Percentiles rank a stretch among this genome's conserved stretches.
Evolutionary conservation across 2,113 vertebrate species (phyloP).

Genomic region (Gnathonemus longibarbis): DNA sequence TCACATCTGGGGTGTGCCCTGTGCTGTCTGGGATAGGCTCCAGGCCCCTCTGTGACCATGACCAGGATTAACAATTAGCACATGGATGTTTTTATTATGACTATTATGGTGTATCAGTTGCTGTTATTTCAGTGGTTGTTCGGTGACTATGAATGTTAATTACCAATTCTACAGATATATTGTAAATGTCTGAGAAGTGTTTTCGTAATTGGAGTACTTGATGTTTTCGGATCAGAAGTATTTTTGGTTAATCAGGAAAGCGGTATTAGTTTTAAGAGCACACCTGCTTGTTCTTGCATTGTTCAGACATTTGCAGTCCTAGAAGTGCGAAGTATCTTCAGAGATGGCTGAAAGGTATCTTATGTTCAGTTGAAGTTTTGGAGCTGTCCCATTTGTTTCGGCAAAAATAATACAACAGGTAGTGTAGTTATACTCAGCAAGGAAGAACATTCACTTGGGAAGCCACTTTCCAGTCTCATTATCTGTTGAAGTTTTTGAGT

Average conservation of each 20-base stretch:
- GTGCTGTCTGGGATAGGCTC: not conserved
- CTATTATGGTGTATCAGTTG: not conserved
- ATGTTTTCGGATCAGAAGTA: not conserved
- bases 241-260: not conserved
- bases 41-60: not conserved
- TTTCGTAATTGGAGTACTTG: not conserved
- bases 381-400: not conserved
- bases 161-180: not conserved
- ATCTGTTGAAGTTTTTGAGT: not conserved
- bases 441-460: not conserved
- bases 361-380: not conserved
- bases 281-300: not conserved
- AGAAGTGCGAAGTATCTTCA: not conserved
- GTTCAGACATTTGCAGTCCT: not conserved
- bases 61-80: not conserved
- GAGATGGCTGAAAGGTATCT: not conserved
- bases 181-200: not conserved
- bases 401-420: conserved; percentile 1
- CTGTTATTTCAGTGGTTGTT: not conserved
- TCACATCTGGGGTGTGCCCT: not conserved
- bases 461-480: not conserved
- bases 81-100: not conserved
- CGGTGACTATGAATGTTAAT: not conserved
- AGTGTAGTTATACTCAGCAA: conserved; percentile 2
- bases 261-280: not conserved